phyloP scores from a whole-genome alignment of 2,113 vertebrate genomes.

The Heterotilapia buettikoferi region DNA sequence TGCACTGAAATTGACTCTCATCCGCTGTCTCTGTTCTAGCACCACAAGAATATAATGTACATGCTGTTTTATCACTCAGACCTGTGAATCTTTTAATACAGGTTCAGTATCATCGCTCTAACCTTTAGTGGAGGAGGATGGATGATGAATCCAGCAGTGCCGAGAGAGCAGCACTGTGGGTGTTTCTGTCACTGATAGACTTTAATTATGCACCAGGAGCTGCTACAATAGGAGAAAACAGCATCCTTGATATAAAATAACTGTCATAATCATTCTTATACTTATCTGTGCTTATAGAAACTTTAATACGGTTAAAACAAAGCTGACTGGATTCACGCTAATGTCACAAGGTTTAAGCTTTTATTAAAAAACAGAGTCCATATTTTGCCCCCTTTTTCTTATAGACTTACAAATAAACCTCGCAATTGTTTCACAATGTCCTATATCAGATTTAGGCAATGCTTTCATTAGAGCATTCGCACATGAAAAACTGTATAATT shows the following conservation, averaged over 20 bases:
- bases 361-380: background rate
- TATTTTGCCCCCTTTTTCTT: background rate
- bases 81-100: background rate
- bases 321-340: background rate
- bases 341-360: background rate
- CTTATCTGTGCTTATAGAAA: background rate
- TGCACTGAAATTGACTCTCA: background rate
- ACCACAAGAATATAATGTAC: background rate
- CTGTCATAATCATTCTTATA: background rate
- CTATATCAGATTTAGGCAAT: background rate
- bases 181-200: slow-evolving; percentile 4
- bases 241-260: background rate
- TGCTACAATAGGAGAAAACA: background rate
- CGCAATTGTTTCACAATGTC: background rate
- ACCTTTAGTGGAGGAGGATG: slow-evolving; percentile 16
- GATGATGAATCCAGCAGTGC: slow-evolving; percentile 14
- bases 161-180: slow-evolving; percentile 4
- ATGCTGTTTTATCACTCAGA: background rate
- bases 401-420: background rate
- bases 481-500: background rate
- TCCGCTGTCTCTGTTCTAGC: background rate
- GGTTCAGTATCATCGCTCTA: background rate
- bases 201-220: slow-evolving; percentile 24
- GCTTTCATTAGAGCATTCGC: background rate
- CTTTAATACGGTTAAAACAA: background rate